Evolutionary conservation across 2,113 vertebrate genomes (phyloP).

Genomic region (Pelecanus crispus): DNA sequence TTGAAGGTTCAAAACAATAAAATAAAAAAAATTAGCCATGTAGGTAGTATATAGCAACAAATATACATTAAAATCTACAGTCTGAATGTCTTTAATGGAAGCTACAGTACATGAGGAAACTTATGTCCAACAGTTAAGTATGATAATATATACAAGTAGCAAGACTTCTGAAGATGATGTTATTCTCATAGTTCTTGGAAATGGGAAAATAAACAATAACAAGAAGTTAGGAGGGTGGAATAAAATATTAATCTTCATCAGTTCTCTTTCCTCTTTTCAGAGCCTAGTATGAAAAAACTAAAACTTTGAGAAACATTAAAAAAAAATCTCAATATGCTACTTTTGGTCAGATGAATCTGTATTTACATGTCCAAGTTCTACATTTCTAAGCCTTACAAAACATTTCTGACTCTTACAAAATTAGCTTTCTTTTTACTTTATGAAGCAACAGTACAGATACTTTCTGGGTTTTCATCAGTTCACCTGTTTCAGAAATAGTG

Average conservation of each 20-base stretch:
- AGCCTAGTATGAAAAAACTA: not conserved
- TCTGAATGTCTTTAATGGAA: not conserved
- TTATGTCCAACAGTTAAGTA: not conserved
- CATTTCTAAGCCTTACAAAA: not conserved
- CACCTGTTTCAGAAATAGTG: not conserved
- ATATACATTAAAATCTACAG: not conserved
- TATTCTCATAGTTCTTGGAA: not conserved
- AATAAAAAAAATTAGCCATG: accelerated
- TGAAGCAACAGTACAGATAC: not conserved
- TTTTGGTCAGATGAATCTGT: not conserved
- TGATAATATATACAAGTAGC: not conserved
- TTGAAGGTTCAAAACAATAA: not conserved
- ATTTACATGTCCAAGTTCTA: not conserved
- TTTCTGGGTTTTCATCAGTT: not conserved
- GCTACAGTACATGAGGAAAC: not conserved
- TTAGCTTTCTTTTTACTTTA: not conserved
- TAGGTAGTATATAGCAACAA: not conserved
- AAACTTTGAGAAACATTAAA: not conserved
- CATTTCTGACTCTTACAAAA: not conserved
- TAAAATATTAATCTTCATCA: not conserved
- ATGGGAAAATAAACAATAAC: not conserved
- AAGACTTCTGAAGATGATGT: not conserved
- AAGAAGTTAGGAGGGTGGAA: not conserved
- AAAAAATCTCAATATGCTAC: not conserved
- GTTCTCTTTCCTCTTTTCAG: not conserved